Conservation (phyloP, 2,113 vertebrate genomes). For the Hippocampus guttulatus region DNA sequence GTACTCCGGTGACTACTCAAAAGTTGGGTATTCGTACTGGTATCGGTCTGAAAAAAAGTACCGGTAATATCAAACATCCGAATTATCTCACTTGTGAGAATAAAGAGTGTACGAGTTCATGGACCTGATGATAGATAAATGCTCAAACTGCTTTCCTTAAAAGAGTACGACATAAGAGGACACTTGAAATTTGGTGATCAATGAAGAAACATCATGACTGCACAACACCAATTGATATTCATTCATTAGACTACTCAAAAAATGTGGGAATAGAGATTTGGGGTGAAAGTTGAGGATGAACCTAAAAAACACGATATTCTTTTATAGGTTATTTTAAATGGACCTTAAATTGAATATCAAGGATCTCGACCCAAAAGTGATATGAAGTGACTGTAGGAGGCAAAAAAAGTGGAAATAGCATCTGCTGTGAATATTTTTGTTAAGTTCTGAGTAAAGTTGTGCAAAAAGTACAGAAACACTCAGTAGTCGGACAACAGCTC, state of each 20-base stretch:
- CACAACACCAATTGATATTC: neutral
- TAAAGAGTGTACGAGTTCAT: neutral
- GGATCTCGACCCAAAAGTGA: too few species aligned
- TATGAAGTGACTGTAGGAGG: too few species aligned
- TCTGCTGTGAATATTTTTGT: too few species aligned
- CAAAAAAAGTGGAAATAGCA: too few species aligned
- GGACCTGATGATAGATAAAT: neutral
- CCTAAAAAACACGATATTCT: neutral
- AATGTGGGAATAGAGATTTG: neutral
- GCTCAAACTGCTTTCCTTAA: neutral
- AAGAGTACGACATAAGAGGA: neutral
- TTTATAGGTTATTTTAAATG: too few species aligned
- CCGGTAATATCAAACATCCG: too few species aligned
- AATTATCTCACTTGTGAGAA: neutral
- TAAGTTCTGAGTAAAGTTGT: neutral
- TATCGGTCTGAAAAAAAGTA: too few species aligned
- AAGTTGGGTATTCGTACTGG: too few species aligned
- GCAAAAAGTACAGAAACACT: neutral
- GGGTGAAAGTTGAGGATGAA: neutral
- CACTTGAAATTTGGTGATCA: constrained; percentile 1
- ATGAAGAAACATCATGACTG: neutral
- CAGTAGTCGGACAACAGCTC: neutral
- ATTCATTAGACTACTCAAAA: neutral
- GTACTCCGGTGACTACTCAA: too few species aligned
- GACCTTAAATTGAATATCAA: too few species aligned